These are phyloP conservation scores for Leucosticte australis DNA, from an alignment of 2,113 vertebrate species.

Conservation along the genomic window DNA sequence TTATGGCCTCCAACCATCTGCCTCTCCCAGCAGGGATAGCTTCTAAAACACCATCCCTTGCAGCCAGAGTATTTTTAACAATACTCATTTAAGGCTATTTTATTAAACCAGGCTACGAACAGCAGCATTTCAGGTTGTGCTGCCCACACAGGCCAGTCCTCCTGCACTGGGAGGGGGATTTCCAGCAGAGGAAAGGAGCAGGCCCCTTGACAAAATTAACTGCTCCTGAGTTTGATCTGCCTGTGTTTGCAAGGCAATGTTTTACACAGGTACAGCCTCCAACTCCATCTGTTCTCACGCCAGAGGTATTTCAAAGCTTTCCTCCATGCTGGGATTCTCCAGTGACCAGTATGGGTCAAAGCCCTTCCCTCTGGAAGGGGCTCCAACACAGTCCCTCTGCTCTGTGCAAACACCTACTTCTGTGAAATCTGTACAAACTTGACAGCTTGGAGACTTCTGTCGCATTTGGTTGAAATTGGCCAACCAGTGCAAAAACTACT, in stretches of 20 bases:
- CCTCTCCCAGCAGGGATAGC: slow-evolving; percentile 15
- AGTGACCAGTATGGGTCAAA: not conserved
- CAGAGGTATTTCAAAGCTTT: not conserved
- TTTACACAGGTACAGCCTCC: not conserved
- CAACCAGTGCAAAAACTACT: not conserved
- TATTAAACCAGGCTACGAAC: not conserved
- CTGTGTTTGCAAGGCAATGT: not conserved
- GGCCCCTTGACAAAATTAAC: not conserved
- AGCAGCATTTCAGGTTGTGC: not conserved
- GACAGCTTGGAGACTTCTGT: slow-evolving; percentile 21
- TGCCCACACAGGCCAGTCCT: not conserved
- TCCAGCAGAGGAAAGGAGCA: not conserved
- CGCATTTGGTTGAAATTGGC: not conserved
- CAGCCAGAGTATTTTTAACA: not conserved
- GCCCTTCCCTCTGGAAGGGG: not conserved
- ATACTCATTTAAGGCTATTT: not conserved
- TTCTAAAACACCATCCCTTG: not conserved
- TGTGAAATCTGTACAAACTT: not conserved
- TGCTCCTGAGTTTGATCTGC: not conserved
- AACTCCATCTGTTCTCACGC: not conserved
- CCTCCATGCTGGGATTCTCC: not conserved
- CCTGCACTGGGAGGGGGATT: not conserved
- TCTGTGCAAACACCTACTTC: not conserved
- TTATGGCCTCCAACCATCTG: slow-evolving; percentile 55
- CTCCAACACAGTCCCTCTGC: not conserved